Base-by-base conservation (phyloP, 2,888 invertebrate genomes). In the Drosophila crucigera region DNA sequence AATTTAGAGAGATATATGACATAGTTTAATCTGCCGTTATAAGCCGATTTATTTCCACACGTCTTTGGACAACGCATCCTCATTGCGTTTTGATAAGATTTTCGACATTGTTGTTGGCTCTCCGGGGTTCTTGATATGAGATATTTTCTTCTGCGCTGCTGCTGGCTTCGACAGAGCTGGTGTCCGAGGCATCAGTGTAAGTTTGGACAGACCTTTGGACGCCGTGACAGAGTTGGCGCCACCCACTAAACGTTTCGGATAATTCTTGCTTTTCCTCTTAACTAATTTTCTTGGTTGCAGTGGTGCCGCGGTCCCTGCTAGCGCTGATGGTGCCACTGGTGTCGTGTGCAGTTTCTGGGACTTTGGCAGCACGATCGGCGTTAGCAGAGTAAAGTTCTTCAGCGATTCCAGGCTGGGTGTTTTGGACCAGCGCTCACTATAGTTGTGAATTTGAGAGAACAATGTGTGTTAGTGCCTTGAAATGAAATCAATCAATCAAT, bases 361-460 rank as follows among this genome's bases (percentile, higher is more conserved):
- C 14, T 55, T 59, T 28, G 66, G 70, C 28, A 61, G 64, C 14
- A 47, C 55, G 10, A 73, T 56, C 5, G 84, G 82, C 16, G 49
- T 61, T 3, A 85, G 59, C 7, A 76, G 52, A 0, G 80, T 84
- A 91, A 98, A 98, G 92, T 97, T 97, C 1, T 96, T 97, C 84
- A 97, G 93, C n/a, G 96, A 95, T 81, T 97, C 97, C 1, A 94
- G 94, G 10, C 94, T 94, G 4, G 97, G 97, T 66, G 96, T 94
- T 94, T 98, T 98, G 92, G 97, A 97, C 97, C 97, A 98, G 75
- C 97, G 95, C 10, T 97, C 97, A 91, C 92, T 92, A 56, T 16
- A 14, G 22, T 43, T 25, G 16, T 1, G 16, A 31, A 55, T 25
- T 28, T 28, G 50, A 30, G n/a, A 53, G 19, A 4, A 28, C 4